A percentile compares a stretch with the other conserved stretches of the same genome.
These are phyloP conservation scores for Ricordea florida DNA, from an alignment of 92 coral and sea anemone genomes.

Conservation along the genomic window DNA sequence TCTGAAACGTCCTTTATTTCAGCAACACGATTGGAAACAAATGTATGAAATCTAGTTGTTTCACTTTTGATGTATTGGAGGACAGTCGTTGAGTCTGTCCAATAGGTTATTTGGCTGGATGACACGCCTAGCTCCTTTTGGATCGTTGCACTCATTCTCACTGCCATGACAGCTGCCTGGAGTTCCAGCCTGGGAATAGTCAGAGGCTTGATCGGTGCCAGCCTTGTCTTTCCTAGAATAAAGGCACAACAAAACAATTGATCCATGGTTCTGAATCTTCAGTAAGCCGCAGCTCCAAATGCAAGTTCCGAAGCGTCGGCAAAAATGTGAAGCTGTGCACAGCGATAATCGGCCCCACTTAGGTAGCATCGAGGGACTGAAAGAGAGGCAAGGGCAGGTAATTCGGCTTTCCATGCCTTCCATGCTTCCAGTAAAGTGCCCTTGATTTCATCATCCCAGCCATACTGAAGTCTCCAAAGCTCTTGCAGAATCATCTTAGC, in stretches of 20 bases:
- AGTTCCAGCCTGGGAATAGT: constrained; percentile 53
- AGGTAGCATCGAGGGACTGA: constrained; percentile 45
- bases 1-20: constrained; percentile 11
- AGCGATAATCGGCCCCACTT: neutral
- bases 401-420: constrained; percentile 41
- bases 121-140: constrained; percentile 22
- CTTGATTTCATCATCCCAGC: constrained; percentile 31
- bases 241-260: constrained; percentile 19
- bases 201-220: constrained; percentile 53
- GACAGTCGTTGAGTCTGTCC: constrained; percentile 52
- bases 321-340: constrained; percentile 39
- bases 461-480: constrained; percentile 32
- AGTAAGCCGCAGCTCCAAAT: constrained; percentile 48
- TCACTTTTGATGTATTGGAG: constrained; percentile 14
- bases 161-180: constrained; percentile 62
- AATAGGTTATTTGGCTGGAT: constrained; percentile 15
- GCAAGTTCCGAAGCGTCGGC: constrained; percentile 59
- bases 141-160: constrained; percentile 19
- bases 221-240: constrained; percentile 41
- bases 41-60: constrained; percentile 14
- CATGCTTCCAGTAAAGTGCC: constrained; percentile 46
- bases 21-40: constrained; percentile 29
- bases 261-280: constrained; percentile 15
- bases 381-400: constrained; percentile 20
- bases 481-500: constrained; percentile 50